phyloP scores from a whole-genome alignment of 2,888 invertebrate species.

The Zygothrica quintamaculata region DNA sequence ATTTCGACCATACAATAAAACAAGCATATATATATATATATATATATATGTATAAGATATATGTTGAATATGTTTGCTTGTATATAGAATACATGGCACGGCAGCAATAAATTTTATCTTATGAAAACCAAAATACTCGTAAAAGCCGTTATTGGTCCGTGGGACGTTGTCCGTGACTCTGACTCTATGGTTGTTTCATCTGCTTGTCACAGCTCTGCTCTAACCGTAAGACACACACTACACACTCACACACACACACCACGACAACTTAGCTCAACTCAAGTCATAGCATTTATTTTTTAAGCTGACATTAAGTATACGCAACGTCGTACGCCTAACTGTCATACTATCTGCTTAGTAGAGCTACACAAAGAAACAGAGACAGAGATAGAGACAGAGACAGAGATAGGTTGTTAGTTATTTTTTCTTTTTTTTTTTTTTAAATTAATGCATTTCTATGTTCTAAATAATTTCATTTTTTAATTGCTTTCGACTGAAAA shows the following conservation, averaged over 20 bases:
- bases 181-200: background rate
- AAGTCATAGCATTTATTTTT: no score
- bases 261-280: no score
- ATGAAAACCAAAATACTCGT: conserved; percentile 67
- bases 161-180: background rate
- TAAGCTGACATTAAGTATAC: conserved; percentile 35
- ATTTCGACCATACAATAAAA: conserved; percentile 24
- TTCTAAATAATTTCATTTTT: no score
- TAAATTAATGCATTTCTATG: no score
- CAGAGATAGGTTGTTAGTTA: no score
- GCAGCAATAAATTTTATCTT: conserved; percentile 78
- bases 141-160: conserved; percentile 46
- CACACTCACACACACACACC: no score
- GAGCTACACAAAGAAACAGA: no score
- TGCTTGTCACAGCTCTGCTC: no score
- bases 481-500: no score
- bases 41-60: conserved; percentile 20
- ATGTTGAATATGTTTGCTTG: conserved; percentile 42
- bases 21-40: conserved; percentile 5
- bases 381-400: no score
- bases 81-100: conserved; percentile 55
- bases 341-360: conserved; percentile 17
- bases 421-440: no score
- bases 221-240: no score
- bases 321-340: conserved; percentile 36